Base-by-base conservation (phyloP, 2,113 vertebrate genomes). In the Neotoma lepida region DNA sequence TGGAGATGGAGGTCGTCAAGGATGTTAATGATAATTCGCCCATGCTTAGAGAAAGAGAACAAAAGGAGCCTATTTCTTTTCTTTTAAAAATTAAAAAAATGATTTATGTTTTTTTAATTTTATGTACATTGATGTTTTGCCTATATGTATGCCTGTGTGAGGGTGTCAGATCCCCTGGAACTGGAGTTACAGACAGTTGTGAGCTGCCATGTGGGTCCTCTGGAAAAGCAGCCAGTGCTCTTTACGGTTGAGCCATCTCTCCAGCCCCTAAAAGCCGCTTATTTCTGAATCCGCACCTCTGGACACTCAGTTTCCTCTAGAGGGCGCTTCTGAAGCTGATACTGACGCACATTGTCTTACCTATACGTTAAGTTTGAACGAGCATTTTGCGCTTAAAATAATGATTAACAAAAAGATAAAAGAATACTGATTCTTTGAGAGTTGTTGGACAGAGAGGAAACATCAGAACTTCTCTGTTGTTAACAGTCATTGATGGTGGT, bases 311-410 rank as follows among this genome's bases (percentile, higher is more conserved):
- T 98, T 98, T 89, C 95, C 97, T 46, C 88, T 98, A 77, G 97
- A 98, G 70, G 96, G 97, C 28, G 97, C 98, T 3, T 96, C 94
- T 3, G 98, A 98, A 94, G 96, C 95, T 6, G 98, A 98, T 89
- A 94, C 98, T 0, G 98, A 97, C 0, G 26, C 97, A 10, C 99
- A 99, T 86, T 98, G 98, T 51, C 96, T 98, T 87, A 30, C 80
- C 95, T n/a, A 97, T 84, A 85, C 86, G 6, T 86, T 98, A 56
- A 97, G 73, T 90, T 17, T 90, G 51, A 98, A 95, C 3, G 95
- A 97, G 0, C 85, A 97, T 95, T 98, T 98, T 92, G 66, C n/a
- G 24, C 84, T 98, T 66, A 97, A 96, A 81, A 89, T 93, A 74
- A 89, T 90, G 92, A 77, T 74, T 51, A 51, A 91, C 46, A 97